Conservation (phyloP, 2,113 vertebrate genomes). For the Hyaena hyaena region DNA sequence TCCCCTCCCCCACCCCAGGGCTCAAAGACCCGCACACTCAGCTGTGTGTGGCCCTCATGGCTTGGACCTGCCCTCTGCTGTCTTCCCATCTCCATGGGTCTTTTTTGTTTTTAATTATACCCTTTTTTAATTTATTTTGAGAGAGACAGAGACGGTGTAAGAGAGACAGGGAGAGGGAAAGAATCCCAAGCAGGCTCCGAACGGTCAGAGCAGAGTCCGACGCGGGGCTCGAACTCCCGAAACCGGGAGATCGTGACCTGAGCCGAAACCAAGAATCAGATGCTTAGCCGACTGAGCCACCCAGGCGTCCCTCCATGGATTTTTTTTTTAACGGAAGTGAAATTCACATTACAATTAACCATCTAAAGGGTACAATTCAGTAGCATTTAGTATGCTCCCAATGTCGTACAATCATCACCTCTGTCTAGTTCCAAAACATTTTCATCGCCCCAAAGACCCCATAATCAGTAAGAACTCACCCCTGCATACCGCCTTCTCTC, state of each 20-base stretch:
- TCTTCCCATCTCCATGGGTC: not conserved
- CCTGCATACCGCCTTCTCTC: not conserved
- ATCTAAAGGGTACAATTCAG: not conserved
- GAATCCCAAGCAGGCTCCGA: no score
- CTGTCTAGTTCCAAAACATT: not conserved
- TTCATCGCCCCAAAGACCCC: not conserved
- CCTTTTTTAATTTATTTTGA: no score
- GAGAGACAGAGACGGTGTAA: no score
- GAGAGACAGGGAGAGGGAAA: no score
- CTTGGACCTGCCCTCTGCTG: not conserved
- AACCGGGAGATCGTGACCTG: no score
- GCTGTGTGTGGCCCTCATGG: accelerated
- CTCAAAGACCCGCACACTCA: not conserved
- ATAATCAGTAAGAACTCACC: not conserved
- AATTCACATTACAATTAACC: not conserved
- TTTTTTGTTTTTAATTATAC: not conserved
- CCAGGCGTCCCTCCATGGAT: no score
- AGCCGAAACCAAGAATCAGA: no score
- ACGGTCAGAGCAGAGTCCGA: no score
- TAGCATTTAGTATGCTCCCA: not conserved
- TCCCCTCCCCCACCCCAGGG: not conserved
- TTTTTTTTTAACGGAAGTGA: not conserved
- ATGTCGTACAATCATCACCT: not conserved
- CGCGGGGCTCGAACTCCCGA: no score
- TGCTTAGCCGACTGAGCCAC: no score